Percentiles rank a stretch among this genome's conserved stretches.
These are phyloP conservation scores for Crossocerus cetratus DNA, from an alignment of 2,888 invertebrate genomes.

Conservation along the genomic window DNA sequence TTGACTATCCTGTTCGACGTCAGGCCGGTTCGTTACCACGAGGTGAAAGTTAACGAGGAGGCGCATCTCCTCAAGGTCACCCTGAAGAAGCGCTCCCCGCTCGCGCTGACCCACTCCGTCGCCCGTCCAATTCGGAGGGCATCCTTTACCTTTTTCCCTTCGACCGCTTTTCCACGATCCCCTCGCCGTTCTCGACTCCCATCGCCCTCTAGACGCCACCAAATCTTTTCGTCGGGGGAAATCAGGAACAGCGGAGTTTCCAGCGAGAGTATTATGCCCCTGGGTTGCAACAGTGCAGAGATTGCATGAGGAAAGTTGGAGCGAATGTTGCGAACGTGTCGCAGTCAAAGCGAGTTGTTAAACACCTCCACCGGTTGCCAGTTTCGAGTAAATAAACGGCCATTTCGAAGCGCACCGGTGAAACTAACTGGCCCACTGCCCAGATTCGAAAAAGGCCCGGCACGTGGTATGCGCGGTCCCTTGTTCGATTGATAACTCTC, in stretches of 20 bases:
- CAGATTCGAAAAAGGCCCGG: not conserved
- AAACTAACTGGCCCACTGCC: not conserved
- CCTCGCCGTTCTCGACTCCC: too few relatives aligned
- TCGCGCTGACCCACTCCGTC: slow-evolving; percentile 31
- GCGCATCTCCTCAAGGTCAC: slow-evolving; percentile 68
- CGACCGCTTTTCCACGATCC: not conserved
- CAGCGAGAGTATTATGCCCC: too few relatives aligned
- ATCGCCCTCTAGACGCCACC: too few relatives aligned
- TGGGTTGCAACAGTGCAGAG: too few relatives aligned
- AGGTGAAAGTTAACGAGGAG: slow-evolving; percentile 69
- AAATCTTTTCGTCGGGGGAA: too few relatives aligned
- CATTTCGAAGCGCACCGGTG: not conserved
- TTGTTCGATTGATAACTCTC: not conserved
- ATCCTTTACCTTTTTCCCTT: slow-evolving; percentile 16
- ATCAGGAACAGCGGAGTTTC: too few relatives aligned
- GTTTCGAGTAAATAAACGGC: not conserved
- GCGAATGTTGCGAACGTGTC: too few relatives aligned
- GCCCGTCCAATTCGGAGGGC: not conserved
- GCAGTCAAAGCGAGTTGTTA: too few relatives aligned
- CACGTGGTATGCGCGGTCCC: not conserved
- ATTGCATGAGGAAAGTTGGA: too few relatives aligned
- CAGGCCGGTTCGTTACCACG: slow-evolving; percentile 50
- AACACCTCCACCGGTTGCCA: not conserved
- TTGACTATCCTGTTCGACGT: slow-evolving; percentile 61
- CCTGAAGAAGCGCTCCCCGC: slow-evolving; percentile 25